Percentiles rank a stretch among this genome's conserved stretches.
phyloP scores from a whole-genome alignment of 2,888 invertebrate species.

The Meloe dianella region DNA sequence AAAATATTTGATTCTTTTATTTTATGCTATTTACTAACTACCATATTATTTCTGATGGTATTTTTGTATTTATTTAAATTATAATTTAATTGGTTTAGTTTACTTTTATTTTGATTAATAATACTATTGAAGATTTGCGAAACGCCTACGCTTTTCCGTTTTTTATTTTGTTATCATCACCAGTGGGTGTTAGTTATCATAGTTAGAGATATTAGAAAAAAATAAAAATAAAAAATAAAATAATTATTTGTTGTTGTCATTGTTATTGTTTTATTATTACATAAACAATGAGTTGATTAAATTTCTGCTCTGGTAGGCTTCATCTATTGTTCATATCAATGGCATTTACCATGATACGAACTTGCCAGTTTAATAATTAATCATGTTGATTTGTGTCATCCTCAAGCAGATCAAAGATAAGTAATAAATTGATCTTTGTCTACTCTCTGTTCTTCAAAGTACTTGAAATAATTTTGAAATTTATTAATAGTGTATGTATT shows the following conservation, averaged over 20 bases:
- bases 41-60: too few relatives aligned
- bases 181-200: not conserved
- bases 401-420: constrained; percentile 5
- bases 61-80: too few relatives aligned
- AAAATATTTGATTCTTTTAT: too few relatives aligned
- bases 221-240: too few relatives aligned
- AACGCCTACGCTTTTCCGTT: constrained; percentile 4
- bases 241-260: not conserved
- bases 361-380: constrained; percentile 8
- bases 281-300: not conserved
- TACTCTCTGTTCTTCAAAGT: not conserved
- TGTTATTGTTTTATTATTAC: not conserved
- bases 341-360: constrained; percentile 6
- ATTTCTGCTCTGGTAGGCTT: not conserved
- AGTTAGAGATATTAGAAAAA: not conserved
- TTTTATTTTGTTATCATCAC: not conserved
- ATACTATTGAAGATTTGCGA: not conserved
- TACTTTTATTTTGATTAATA: not conserved
- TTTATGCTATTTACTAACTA: too few relatives aligned
- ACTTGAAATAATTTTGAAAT: not conserved
- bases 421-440: constrained; percentile 6
- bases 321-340: constrained; percentile 7
- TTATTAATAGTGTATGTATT: too few relatives aligned
- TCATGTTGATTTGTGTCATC: constrained; percentile 12
- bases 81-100: not conserved